Evolutionary conservation across 2,888 invertebrate species (phyloP).

Genomic region (Spisula subtruncata): DNA sequence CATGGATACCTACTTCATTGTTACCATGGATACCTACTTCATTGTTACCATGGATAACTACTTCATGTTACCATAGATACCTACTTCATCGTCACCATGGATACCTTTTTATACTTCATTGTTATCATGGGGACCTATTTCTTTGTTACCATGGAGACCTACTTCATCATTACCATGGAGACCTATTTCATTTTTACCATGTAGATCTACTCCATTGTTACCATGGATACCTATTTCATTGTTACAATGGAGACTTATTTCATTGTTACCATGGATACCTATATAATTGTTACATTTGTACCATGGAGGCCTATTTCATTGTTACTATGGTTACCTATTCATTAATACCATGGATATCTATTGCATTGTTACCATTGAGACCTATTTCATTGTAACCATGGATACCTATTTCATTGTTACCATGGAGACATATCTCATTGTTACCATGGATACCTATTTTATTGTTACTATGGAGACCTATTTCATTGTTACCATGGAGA

Average conservation of each 20-base stretch:
- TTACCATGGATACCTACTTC: background rate
- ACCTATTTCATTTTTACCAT: background rate
- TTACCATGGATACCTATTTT: background rate
- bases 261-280: background rate
- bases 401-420: background rate
- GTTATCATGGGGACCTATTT: no score
- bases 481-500: background rate
- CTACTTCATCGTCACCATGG: no score
- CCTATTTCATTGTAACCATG: background rate
- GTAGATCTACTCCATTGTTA: no score
- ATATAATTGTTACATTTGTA: background rate
- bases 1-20: background rate
- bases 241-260: background rate
- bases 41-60: no score
- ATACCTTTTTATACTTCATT: no score
- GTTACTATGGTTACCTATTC: no score
- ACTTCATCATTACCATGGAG: background rate
- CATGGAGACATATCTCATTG: background rate
- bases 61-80: no score
- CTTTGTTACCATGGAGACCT: no score
- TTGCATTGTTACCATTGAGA: no score
- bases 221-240: no score
- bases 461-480: background rate
- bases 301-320: background rate
- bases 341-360: background rate